A percentile compares a stretch with the other conserved stretches of the same genome.
These are phyloP conservation scores for Astur gentilis DNA, from an alignment of 2,113 vertebrate species.

Conservation along the genomic window DNA sequence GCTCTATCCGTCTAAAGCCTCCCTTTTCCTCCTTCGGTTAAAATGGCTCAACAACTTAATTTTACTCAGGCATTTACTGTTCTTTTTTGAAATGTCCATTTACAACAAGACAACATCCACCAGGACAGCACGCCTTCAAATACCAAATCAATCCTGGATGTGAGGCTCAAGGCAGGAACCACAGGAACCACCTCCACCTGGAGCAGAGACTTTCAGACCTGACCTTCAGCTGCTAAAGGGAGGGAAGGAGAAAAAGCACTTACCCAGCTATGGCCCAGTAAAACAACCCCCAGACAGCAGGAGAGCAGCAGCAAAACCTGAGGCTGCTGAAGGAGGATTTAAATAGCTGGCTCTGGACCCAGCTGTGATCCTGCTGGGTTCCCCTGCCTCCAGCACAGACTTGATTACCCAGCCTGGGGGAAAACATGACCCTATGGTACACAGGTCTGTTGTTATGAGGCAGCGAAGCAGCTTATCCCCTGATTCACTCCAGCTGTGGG, in stretches of 20 bases:
- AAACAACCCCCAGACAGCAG: background rate
- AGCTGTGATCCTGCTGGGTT: background rate
- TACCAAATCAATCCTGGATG: background rate
- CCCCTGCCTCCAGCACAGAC: background rate
- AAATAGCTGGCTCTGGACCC: background rate
- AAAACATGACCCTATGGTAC: background rate
- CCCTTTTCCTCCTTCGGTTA: background rate
- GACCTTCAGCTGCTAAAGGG: background rate
- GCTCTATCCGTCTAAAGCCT: background rate
- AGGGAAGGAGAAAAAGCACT: background rate
- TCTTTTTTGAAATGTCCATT: background rate
- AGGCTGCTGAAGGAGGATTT: background rate
- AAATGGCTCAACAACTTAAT: background rate
- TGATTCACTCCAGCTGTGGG: background rate
- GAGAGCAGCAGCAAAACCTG: background rate
- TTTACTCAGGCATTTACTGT: background rate
- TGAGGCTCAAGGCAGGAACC: background rate
- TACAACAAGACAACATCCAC: background rate
- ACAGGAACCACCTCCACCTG: background rate
- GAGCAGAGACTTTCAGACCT: background rate
- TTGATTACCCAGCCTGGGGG: background rate
- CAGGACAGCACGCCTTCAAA: background rate
- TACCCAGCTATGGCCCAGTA: background rate
- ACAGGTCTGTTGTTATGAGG: background rate
- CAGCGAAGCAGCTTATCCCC: background rate